Evolutionary conservation across 2,113 vertebrate species (phyloP).

Genomic region (Rhagologus leucostigma): DNA sequence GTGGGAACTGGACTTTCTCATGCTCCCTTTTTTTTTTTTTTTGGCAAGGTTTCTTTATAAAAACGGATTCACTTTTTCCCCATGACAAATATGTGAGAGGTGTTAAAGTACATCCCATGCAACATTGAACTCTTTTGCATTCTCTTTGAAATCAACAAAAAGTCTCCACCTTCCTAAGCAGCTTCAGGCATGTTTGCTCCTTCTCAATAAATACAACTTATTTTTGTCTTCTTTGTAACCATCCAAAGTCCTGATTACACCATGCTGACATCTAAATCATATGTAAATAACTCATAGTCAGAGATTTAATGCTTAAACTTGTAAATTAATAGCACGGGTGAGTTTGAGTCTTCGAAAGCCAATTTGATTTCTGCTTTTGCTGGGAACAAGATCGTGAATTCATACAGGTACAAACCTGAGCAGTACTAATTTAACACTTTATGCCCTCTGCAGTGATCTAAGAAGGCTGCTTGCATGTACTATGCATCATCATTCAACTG

Average conservation of each 20-base stretch:
- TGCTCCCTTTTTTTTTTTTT: constrained; percentile 45
- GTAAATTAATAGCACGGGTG: not conserved
- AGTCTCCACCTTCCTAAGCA: not conserved
- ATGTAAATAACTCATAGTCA: not conserved
- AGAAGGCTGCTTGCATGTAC: not conserved
- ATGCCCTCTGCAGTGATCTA: not conserved
- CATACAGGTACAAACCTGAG: not conserved
- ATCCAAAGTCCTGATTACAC: not conserved
- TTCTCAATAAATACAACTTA: not conserved
- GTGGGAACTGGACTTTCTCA: constrained; percentile 33
- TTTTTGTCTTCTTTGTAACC: not conserved
- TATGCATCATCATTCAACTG: not conserved
- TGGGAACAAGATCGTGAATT: not conserved
- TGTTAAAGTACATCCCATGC: not conserved
- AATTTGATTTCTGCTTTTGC: not conserved
- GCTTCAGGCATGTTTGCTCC: not conserved
- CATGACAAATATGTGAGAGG: not conserved
- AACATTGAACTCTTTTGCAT: not conserved
- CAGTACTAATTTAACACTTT: not conserved
- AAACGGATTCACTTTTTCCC: not conserved
- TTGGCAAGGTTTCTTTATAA: not conserved
- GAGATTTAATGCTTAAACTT: not conserved
- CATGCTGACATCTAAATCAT: not conserved
- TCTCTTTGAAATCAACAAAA: not conserved
- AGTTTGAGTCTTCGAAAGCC: not conserved